Evolutionary conservation across 2,113 vertebrate genomes (phyloP), one percentile per base, ranked within the genome.

Genomic region (Triplophysa siluroides): DNA sequence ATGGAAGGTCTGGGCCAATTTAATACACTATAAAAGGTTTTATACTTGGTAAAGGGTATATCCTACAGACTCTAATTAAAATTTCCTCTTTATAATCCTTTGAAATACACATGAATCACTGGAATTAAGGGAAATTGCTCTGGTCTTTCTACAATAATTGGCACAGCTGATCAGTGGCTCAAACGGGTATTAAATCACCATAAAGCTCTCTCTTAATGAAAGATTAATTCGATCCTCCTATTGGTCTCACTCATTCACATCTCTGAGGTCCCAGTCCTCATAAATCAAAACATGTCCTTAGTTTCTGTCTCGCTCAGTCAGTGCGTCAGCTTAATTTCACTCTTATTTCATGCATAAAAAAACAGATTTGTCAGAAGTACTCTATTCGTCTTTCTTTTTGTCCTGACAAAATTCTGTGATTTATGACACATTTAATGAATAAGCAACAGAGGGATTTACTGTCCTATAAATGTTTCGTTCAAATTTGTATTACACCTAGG

Each of bases 181-280:
- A 78, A 73, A 72, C 29, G 50, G 66, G 54, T 66, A 47, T 83
- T 85, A 83, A 81, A 85, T 85, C 78, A 78, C 62, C 26, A 60
- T 41, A 47, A 13, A 75, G 83, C 72, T 60, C 68, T 69, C 73
- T 54, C 56, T 54, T 76, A 78, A 81, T 82, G 68, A 83, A 83
- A 83, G 66, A 78, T 86, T 80, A 82, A 80, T 73, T 60, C 10
- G 38, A 62, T 47, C 67, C 54, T 60, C 60, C 79, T 73, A 43
- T 12, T 66, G 12, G 12, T 73, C 64, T 60, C 67, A 73, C 71
- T 83, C 73, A 41, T 61, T 83, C 77, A 77, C 54, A 70, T 75
- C 58, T 86, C 67, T 66, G 74, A 79, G 80, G 80, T 86, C 85
- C 50, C 69, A 24, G 50, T 80, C 10, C 47, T 80, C 74, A 80